Evolutionary conservation across 2,797 vertebrate genomes (phyloP), one percentile per base, ranked within the genome.

Genomic region (Bufotes viridis): DNA sequence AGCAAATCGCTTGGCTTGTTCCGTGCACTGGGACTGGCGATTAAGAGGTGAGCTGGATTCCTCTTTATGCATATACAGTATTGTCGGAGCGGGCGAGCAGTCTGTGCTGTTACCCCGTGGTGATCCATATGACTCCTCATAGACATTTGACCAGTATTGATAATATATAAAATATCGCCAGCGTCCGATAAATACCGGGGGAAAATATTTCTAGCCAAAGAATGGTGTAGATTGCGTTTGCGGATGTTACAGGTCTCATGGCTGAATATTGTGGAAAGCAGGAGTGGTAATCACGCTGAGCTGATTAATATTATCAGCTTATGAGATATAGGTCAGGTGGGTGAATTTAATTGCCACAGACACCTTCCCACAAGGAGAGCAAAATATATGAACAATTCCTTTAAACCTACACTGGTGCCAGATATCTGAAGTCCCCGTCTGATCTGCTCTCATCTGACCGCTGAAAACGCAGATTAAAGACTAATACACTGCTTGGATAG

Each of bases 281-380:
- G 92, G 92, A 92, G 92, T 91, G 78, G 90, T 93, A 92, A 91
- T 51, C 63, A 88, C 65, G 91, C 91, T 96, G 96, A 97, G 95
- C 95, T 92, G 96, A 95, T 97, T 96, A 96, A 90, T 91, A 81
- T 97, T 96, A 97, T 93, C 94, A 93, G 96, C 94, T 97, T 96
- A 97, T 85, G 91, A 93, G 93, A 96, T 96, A 93, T 95, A 93
- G 95, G 96, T 96, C 95, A 89, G 92, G 90, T 93, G 86, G 87
- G 92, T 94, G 95, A 92, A 94, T 96, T 92, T 92, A 94, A 92
- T 93, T 91, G 91, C 78, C 70, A 87, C 76, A 90, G 53, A 88
- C 87, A 91, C 90, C 91, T 93, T 92, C 89, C 79, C 91, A 78
- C 70, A 87, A 87, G 88, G 81, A 90, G 86, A 90, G 80, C 90